Evolutionary conservation across 2,888 invertebrate species (phyloP), one percentile per base, ranked within the genome.

Genomic region (Acanthosepion lycidas): DNA sequence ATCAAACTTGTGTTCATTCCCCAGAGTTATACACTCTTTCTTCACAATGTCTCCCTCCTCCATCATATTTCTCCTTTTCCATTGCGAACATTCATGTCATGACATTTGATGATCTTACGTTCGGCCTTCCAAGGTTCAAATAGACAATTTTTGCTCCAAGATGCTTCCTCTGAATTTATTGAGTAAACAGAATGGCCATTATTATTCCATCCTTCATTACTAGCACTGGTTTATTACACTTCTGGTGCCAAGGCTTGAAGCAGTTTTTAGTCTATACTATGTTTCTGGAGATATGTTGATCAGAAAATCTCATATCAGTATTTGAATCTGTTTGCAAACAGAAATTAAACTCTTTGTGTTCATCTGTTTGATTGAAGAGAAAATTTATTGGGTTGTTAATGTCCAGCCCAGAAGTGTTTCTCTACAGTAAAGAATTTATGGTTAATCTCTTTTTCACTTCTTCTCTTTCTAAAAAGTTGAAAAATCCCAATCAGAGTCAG

Each of bases 131-230:
- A 33, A 33, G 78, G n/a, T 78, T n/a, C 78, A 59, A 59, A 59
- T 59, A 59, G 59, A 59, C 59, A n/a, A 33, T 78, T 78, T 42
- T 78, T 33, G 18, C 78, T 78, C n/a, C n/a, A n/a, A n/a, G n/a
- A 78, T 78, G 78, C 33, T 78, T 33, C n/a, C n/a, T 18, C 15
- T 12, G 12, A 78, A n/a, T 78, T 78, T 78, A 78, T 78, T 78
- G 78, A n/a, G n/a, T 78, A 78, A 78, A 78, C 78, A 78, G n/a
- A 78, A 78, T 33, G n/a, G 78, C 78, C 78, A 78, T 78, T 78
- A 78, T 78, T 78, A 78, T 78, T 78, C 78, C 23, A 78, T n/a
- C 78, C n/a, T 78, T 78, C n/a, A 78, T 78, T 78, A 78, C 78
- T n/a, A n/a, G 12, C 78, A 78, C 33, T 33, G 78, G n/a, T 78